Evolutionary conservation across 37 sponge, comb jelly and placozoan species (phyloP).

Genomic region (Ianthella basta): DNA sequence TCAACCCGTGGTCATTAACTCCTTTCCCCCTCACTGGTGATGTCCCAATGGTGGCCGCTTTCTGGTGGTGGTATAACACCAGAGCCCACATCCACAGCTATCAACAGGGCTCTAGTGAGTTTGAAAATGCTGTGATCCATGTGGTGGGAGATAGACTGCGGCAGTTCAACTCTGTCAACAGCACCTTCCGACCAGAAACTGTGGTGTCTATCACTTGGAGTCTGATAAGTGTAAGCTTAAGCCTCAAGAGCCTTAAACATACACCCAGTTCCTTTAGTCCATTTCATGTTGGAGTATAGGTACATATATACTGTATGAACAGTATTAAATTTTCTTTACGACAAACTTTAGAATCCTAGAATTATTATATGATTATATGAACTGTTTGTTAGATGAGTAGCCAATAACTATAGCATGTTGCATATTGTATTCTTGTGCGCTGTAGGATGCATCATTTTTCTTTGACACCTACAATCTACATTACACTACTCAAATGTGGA

Average conservation of each 20-base stretch:
- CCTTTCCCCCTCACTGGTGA: constrained; percentile 3
- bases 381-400: no score
- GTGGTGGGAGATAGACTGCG: constrained; percentile 4
- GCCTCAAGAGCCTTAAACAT: no score
- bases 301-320: no score
- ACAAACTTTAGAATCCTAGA: no score
- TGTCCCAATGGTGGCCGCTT: constrained; percentile 19
- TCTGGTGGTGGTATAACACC: constrained; percentile 15
- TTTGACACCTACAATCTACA: neutral
- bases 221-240: no score
- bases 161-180: neutral
- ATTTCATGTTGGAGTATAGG: no score
- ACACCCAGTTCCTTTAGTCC: no score
- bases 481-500: constrained; percentile 12
- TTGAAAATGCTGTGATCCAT: neutral
- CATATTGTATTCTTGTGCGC: no score
- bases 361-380: no score
- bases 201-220: constrained; percentile 4
- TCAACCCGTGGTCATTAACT: neutral
- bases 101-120: neutral
- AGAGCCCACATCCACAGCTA: neutral
- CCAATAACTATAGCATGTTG: no score
- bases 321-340: no score
- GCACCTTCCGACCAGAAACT: neutral
- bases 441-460: constrained; percentile 10